Evolutionary conservation across 2,797 vertebrate genomes (phyloP), one percentile per base, ranked within the genome.

Genomic region (Rhadinocentrus ornatus): DNA sequence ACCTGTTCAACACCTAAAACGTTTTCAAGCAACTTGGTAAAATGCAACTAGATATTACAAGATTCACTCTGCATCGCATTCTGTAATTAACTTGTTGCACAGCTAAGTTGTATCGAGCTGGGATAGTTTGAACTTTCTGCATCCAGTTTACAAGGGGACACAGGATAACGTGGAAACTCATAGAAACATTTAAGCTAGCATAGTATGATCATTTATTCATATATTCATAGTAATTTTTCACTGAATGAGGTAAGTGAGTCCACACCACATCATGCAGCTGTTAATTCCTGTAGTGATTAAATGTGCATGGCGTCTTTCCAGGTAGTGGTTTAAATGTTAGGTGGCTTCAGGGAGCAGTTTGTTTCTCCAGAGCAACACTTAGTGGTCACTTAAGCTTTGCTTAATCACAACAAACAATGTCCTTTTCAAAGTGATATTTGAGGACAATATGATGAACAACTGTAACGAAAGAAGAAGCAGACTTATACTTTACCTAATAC

Each of bases 401-500:
- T 70, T 72, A 61, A 78, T 76, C 69, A 77, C 66, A 72, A 61
- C 20, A 46, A 77, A 73, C 71, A 73, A 75, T 66, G 50, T 65
- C 54, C 29, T 69, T 60, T 72, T 48, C 60, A 71, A 82, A 65
- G 48, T 50, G 22, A 62, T 52, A 75, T 76, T 76, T 60, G 62
- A 72, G 34, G 56, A 69, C 46, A 71, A 62, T 46, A 61, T 63
- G 26, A 62, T 31, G 27, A 61, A 68, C 50, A 62, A 72, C 55
- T 65, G 69, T 31, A 18, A 62, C 16, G 44, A 66, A 29, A 37
- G 5, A 59, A 62, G 34, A 39, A 6, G 66, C 10, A 58, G 3
- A 62, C 59, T 20, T 69, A n/a, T 67, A 93, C 95, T 62, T 92
- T 96, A 99, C 97, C 98, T 84, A 98, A 90, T 44, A 99, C 94